Percentiles rank a stretch among this genome's conserved stretches.
Evolutionary conservation across 2,888 invertebrate genomes (phyloP).

Genomic region (Hetaerina titia): DNA sequence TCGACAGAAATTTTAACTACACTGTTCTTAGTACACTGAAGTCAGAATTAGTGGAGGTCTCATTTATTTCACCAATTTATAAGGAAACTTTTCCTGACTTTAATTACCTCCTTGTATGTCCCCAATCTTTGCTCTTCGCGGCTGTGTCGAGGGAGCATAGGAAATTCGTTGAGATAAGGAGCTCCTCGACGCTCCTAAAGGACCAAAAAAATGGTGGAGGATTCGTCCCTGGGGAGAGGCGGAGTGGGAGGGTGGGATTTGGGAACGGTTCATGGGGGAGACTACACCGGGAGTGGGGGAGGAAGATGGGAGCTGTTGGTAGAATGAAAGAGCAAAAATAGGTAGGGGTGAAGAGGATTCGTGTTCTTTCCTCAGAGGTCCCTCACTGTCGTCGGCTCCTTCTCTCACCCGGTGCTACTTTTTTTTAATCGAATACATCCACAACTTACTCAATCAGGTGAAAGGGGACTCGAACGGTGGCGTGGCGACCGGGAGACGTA

Average conservation of each 20-base stretch:
- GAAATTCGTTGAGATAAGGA: slow-evolving; percentile 24
- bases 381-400: not conserved
- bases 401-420: not conserved
- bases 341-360: not conserved
- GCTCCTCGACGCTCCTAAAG: not conserved
- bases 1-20: too few species aligned
- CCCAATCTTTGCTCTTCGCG: not conserved
- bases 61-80: not conserved
- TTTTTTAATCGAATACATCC: slow-evolving; percentile 34
- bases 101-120: not conserved
- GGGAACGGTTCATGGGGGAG: not conserved
- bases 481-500: not conserved
- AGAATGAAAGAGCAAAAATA: not conserved
- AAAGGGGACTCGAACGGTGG: not conserved
- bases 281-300: not conserved
- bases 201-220: not conserved
- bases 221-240: not conserved
- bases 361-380: not conserved
- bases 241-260: too few species aligned
- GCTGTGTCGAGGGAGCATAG: not conserved
- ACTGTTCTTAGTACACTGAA: too few species aligned
- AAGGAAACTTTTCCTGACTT: not conserved
- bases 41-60: not conserved
- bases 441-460: not conserved
- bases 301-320: not conserved